Evolutionary conservation across 2,888 invertebrate species (phyloP).

Genomic region (Dryobotodes eremita): DNA sequence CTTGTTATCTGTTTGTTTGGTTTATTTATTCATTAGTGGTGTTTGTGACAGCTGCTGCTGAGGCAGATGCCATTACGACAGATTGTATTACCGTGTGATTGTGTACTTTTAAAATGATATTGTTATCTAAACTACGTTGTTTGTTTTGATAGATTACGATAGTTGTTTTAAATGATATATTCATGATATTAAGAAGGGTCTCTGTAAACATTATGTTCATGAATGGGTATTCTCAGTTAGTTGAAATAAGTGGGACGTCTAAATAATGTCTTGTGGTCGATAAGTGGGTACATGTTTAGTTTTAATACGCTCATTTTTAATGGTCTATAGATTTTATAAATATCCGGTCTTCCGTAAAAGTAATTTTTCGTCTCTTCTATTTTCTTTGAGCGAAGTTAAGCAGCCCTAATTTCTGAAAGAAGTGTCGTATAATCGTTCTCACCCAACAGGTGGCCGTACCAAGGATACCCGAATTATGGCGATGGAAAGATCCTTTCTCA

Average conservation of each 20-base stretch:
- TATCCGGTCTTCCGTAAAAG: neutral
- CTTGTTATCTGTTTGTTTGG: conserved; percentile 90
- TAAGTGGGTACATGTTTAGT: neutral
- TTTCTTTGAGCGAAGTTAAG: conserved; percentile 33
- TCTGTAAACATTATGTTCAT: conserved; percentile 10
- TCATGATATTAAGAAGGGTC: neutral
- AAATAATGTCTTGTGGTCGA: neutral
- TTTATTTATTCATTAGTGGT: conserved; percentile 90
- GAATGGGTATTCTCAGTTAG: neutral
- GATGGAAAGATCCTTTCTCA: conserved; percentile 15
- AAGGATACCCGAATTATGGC: conserved; percentile 34
- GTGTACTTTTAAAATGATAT: conserved; percentile 44
- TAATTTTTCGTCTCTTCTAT: conserved; percentile 10
- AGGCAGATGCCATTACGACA: conserved; percentile 76
- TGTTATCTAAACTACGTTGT: conserved; percentile 49
- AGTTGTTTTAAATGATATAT: conserved; percentile 3
- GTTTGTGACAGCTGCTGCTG: conserved; percentile 87
- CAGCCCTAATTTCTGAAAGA: conserved; percentile 56
- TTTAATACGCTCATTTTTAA: neutral
- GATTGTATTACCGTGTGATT: conserved; percentile 68
- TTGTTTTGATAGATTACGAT: conserved; percentile 33
- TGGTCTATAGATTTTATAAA: neutral
- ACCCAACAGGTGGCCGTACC: conserved; percentile 62
- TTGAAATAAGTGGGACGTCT: neutral
- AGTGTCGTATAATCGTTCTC: conserved; percentile 55